phyloP scores from a whole-genome alignment of 2,888 invertebrate genomes.

The Aethes cnicana region DNA sequence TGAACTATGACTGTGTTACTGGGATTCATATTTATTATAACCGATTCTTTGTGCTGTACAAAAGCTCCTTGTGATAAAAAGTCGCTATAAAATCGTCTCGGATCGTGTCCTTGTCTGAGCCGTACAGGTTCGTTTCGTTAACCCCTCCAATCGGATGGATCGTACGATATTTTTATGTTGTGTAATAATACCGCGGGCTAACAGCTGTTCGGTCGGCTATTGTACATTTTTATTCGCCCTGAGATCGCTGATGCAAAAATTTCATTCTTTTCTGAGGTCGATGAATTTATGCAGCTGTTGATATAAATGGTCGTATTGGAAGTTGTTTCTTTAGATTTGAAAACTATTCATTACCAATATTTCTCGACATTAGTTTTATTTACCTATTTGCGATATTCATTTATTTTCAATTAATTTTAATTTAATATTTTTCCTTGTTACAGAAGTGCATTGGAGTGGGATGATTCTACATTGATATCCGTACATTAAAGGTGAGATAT shows the following conservation, averaged over 20 bases:
- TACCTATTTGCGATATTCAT: too few species aligned
- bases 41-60: conserved; percentile 4
- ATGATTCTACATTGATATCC: conserved; percentile 61
- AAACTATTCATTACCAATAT: background rate
- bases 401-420: too few species aligned
- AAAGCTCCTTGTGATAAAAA: conserved; percentile 5
- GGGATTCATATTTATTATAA: conserved; percentile 23
- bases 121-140: conserved; percentile 34
- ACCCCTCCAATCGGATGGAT: conserved; percentile 39
- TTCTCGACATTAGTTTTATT: too few species aligned
- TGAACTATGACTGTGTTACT: conserved; percentile 16
- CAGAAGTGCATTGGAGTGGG: conserved; percentile 75
- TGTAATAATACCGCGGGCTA: conserved; percentile 54
- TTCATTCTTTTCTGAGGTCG: conserved; percentile 34
- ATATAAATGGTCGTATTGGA: conserved; percentile 1
- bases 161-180: conserved; percentile 60
- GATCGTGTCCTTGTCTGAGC: conserved; percentile 26
- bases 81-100: conserved; percentile 19
- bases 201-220: conserved; percentile 65
- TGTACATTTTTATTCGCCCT: conserved; percentile 51
- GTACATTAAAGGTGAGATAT: conserved; percentile 58
- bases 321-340: background rate
- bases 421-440: conserved; percentile 60
- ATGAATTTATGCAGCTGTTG: conserved; percentile 24
- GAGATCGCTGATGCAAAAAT: conserved; percentile 38